Percentiles rank a stretch among this genome's conserved stretches.
Conservation (phyloP, 2,797 vertebrate genomes). For the Bryconaethiops microstoma region DNA sequence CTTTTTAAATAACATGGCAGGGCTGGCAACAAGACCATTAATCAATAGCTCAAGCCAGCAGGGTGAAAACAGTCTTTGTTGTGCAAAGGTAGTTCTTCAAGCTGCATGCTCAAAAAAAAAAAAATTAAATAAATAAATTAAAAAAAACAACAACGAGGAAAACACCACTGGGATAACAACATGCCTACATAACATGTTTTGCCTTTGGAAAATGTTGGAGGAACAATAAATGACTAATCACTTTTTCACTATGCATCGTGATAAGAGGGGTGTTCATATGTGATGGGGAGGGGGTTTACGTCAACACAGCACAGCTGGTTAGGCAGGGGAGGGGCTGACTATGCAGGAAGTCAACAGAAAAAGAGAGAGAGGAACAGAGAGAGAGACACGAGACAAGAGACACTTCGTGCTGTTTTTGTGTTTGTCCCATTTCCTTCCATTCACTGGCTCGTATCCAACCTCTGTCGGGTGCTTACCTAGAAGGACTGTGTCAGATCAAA, state of each 20-base stretch:
- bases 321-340: not conserved
- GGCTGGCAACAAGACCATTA: conserved; percentile 27
- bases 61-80: conserved; percentile 32
- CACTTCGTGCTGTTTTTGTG: conserved; percentile 13
- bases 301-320: conserved; percentile 23
- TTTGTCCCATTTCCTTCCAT: not conserved
- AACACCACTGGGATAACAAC: conserved; percentile 38
- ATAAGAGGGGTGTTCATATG: conserved; percentile 9
- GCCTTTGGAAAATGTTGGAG: conserved; percentile 17
- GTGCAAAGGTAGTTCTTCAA: not conserved
- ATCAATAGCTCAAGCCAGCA: conserved; percentile 36
- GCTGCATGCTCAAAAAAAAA: not conserved
- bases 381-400: conserved; percentile 1
- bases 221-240: conserved; percentile 46
- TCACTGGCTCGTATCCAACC: not conserved
- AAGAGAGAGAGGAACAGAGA: not conserved
- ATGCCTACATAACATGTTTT: conserved; percentile 47
- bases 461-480: conserved; percentile 12
- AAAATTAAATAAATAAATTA: no score
- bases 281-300: not conserved
- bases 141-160: conserved; percentile 4
- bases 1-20: conserved; percentile 13
- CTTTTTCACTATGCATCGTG: conserved; percentile 43
- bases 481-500: conserved; percentile 33
- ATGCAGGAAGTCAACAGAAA: conserved; percentile 18